Conservation (phyloP, 1,140 invertebrate species). For the Gerris buenoi region DNA sequence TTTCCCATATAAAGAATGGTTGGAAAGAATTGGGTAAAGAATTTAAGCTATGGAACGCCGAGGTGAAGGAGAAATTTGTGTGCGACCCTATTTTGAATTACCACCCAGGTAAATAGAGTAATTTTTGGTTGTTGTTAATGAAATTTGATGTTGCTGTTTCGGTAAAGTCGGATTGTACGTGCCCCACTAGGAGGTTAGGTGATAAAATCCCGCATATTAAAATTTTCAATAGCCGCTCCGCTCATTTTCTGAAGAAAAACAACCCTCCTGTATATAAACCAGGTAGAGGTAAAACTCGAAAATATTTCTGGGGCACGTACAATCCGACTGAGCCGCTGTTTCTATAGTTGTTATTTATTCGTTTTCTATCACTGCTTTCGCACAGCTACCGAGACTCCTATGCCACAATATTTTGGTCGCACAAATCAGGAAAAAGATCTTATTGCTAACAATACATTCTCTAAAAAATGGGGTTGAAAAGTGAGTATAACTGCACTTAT, state of each 20-base stretch:
- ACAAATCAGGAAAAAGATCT: no score
- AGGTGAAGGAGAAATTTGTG: slow-evolving; percentile 46
- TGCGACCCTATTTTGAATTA: slow-evolving; percentile 41
- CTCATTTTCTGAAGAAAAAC: no score
- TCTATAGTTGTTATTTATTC: not conserved
- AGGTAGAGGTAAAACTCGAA: no score
- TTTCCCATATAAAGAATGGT: slow-evolving; percentile 40
- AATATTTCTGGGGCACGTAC: no score
- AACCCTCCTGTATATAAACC: no score
- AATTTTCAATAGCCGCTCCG: no score
- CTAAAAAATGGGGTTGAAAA: no score
- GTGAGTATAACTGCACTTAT: no score
- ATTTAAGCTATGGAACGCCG: slow-evolving; percentile 45
- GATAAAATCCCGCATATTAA: no score
- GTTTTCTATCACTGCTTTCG: not conserved
- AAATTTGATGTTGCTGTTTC: not conserved
- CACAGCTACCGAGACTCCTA: not conserved
- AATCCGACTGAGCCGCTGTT: no score
- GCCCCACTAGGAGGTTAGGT: no score
- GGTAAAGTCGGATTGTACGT: no score
- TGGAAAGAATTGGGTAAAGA: slow-evolving; percentile 48
- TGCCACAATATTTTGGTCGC: not conserved
- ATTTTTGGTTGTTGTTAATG: not conserved
- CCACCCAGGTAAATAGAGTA: slow-evolving; percentile 31
- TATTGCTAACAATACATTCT: slow-evolving; percentile 8